phyloP scores from a whole-genome alignment of 2,888 invertebrate species.

The Acanthosepion lycidas region DNA sequence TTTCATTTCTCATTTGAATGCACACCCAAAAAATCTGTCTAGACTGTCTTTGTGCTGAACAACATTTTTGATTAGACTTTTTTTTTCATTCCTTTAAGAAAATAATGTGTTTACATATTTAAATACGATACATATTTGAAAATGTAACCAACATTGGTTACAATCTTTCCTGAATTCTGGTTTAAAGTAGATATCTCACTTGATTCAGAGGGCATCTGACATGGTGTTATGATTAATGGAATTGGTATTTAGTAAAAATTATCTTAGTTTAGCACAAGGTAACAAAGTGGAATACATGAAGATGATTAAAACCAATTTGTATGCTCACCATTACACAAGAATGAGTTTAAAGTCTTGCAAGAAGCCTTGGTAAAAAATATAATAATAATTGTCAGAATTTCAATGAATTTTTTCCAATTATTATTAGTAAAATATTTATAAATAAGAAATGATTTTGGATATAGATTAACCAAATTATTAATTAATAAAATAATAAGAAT shows the following conservation, averaged over 20 bases:
- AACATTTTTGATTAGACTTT: background rate
- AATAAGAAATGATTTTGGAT: no score
- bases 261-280: background rate
- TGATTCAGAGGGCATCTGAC: background rate
- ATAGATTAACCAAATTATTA: no score
- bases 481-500: no score
- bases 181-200: background rate
- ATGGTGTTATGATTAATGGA: background rate
- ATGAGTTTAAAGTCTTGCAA: no score
- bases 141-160: background rate
- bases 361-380: no score
- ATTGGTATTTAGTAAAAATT: background rate
- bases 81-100: background rate
- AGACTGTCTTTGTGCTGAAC: background rate
- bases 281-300: background rate
- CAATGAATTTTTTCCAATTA: no score
- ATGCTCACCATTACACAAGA: no score
- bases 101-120: background rate
- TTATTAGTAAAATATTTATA: no score
- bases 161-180: background rate
- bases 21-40: background rate
- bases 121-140: background rate
- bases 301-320: background rate
- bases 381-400: no score
- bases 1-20: background rate